Conservation (phyloP, 1,140 invertebrate species). For the Subanguina moxae region DNA sequence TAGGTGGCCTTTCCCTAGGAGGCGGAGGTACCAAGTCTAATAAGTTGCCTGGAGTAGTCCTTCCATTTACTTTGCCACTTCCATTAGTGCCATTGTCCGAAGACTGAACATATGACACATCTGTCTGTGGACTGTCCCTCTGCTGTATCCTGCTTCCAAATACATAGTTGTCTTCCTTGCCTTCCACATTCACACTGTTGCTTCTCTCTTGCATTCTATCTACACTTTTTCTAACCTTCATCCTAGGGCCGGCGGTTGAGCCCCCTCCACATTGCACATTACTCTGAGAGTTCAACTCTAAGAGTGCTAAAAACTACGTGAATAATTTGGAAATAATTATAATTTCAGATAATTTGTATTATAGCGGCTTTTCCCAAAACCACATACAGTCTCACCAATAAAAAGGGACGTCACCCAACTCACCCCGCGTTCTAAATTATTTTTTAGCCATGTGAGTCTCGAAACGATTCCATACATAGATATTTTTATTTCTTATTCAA, state of each 20-base stretch:
- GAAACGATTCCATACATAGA: too few species aligned
- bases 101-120: constrained; percentile 54
- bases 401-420: too few species aligned
- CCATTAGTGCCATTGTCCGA: constrained; percentile 49
- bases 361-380: too few species aligned
- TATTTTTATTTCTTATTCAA: neutral
- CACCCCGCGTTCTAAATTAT: too few species aligned
- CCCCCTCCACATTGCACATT: neutral
- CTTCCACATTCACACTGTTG: neutral
- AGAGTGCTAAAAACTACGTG: too few species aligned
- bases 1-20: constrained; percentile 29
- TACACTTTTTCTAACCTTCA: neutral
- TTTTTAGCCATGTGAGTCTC: too few species aligned
- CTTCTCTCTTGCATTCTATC: neutral
- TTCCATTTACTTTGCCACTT: constrained; percentile 29
- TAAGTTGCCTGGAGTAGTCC: constrained; percentile 37
- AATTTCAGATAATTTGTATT: too few species aligned
- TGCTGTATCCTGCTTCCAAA: constrained; percentile 4
- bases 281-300: too few species aligned
- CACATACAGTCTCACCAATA: too few species aligned
- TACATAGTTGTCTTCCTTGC: neutral
- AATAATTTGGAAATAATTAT: too few species aligned
- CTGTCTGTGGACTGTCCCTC: constrained; percentile 51
- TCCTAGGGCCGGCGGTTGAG: constrained; percentile 9
- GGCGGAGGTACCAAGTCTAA: constrained; percentile 47